Evolutionary conservation across 2,888 invertebrate species (phyloP), one percentile per base, ranked within the genome.

Genomic region (Lymantria dispar): DNA sequence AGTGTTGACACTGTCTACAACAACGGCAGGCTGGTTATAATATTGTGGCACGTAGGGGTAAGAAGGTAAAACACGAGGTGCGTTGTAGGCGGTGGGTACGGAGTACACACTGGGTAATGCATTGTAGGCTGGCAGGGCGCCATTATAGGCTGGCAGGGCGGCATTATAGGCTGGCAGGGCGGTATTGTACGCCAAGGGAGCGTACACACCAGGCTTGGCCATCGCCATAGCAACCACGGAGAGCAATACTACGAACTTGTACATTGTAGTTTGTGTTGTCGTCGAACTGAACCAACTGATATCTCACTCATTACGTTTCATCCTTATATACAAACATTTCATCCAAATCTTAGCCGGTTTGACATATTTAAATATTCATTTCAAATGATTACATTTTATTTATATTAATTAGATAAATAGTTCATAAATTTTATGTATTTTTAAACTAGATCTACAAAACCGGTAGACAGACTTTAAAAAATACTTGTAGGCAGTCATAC

Each of bases 201-300:
- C 70, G 53, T 83, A 73, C 40, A 76, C 47, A 45, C 77, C 52
- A 11, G 91, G 91, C 75, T 87, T 91, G 76, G 94, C 94, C 59
- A 85, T 92, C 61, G 90, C 93, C 76, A 94, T 68, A 72, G 93
- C 92, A 74, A 92, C 78, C 57, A 93, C 82, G 73, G 93, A 92
- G 77, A 92, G 92, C 90, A 94, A 92, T 83, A 93, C 93, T 91
- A 93, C 92, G 92, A 90, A 77, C 78, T 89, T 89, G 75, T 70
- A 85, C 91, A 91, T 91, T 73, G 75, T 90, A 86, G 84, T 87
- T 83, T 86, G 85, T 81, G 85, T 85, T 71, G 69, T 78, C 73
- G 62, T 68, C 70, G 75, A 73, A 70, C 72, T 78, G 74, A 76
- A 83, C 80, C 78, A 79, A 89, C 83, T 90, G 88, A 88, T 89